Base-by-base conservation (phyloP, 2,113 vertebrate genomes). In the Malurus melanocephalus region DNA sequence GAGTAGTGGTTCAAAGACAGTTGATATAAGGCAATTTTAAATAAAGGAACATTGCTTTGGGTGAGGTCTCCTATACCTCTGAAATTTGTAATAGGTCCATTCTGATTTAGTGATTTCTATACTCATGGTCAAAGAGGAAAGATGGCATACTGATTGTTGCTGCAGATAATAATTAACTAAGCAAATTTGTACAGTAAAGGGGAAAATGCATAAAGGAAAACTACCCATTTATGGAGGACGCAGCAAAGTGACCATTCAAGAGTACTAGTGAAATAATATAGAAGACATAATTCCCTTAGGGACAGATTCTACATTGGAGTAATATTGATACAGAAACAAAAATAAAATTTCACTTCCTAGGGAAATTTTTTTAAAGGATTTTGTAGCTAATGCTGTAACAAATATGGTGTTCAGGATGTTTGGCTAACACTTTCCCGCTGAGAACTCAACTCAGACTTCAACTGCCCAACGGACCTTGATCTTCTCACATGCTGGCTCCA, bases 341-440 rank as follows among this genome's bases (percentile, higher is more conserved):
- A 77, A 52, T 24, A 59, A 91, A 65, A 62, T 33, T 85, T 76
- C 14, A 9, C 3, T 80, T 91, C 12, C 16, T 28, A 62, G 6
- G 3, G 7, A 17, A 78, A 68, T 13, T 1, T 43, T 0, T 3
- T 46, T 46, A 43, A 56, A 5, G 0, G 0, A n/a, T 76, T 67
- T 27, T 19, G 16, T 67, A 26, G n/a, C 4, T 67, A 85, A 43
- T 17, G 6, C 2, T 9, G 8, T 62, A 86, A 74, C 5, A 77
- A 64, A 40, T 43, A 22, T 1, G 3, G 15, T 56, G 13, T 77
- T 82, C 40, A 21, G n/a, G 20, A 12, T 77, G 15, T 43, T 77
- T 43, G 14, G 18, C 16, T 49, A 80, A 46, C 8, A 46, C 16
- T 65, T 75, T 46, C 46, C 49, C 21, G 43, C 16, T 56, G 30